Conservation (phyloP, 2,888 invertebrate species). For the Platycnemis pennipes region DNA sequence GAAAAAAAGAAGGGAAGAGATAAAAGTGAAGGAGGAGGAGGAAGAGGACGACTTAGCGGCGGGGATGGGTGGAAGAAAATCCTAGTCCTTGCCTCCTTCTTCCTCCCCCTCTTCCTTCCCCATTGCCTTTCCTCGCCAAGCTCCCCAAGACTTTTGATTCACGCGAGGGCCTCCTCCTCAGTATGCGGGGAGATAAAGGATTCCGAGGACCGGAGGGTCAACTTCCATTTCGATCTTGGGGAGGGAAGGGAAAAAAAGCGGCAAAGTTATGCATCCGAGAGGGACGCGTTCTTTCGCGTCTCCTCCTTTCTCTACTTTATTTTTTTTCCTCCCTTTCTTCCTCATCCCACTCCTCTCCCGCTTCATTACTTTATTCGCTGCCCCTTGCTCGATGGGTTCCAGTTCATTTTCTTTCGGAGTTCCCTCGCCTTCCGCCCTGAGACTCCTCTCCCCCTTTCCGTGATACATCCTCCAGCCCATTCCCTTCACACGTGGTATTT, state of each 20-base stretch:
- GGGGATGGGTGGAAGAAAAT: background rate
- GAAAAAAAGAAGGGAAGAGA: background rate
- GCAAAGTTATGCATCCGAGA: background rate
- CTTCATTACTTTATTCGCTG: background rate
- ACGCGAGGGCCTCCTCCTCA: background rate
- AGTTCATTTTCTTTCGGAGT: background rate
- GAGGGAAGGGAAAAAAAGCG: background rate
- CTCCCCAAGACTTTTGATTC: background rate
- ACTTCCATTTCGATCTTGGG: background rate
- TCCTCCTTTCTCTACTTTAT: background rate
- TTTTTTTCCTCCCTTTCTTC: background rate
- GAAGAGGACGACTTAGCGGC: background rate
- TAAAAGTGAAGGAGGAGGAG: background rate
- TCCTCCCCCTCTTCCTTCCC: background rate
- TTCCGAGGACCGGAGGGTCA: conserved; percentile 6
- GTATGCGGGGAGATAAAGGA: background rate
- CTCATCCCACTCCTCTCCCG: background rate
- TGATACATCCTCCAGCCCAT: background rate
- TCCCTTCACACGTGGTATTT: background rate
- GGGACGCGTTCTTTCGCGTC: background rate
- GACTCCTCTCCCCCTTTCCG: background rate
- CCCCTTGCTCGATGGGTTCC: background rate
- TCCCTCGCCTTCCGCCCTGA: background rate
- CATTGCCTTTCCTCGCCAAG: background rate
- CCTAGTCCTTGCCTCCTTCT: background rate